Conservation (phyloP, 2,797 vertebrate genomes). For the Tragelaphus oryx region DNA sequence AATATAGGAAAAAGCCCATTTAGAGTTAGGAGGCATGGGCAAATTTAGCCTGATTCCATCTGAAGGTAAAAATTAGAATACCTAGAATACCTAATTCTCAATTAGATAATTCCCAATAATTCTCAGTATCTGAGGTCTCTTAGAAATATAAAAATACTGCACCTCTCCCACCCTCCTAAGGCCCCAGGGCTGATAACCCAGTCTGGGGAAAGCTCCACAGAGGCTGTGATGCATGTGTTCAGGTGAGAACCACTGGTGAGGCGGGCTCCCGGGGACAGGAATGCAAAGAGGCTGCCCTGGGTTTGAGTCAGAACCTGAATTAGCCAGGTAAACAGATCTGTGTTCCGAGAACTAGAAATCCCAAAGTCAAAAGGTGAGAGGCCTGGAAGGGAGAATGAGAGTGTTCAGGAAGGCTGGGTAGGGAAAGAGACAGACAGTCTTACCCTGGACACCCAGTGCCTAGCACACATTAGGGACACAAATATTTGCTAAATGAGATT, state of each 20-base stretch:
- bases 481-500: background rate
- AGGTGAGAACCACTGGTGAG: background rate
- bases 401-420: background rate
- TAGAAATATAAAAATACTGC: background rate
- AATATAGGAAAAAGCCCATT: background rate
- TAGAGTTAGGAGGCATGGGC: background rate
- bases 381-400: background rate
- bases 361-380: background rate
- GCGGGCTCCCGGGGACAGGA: background rate
- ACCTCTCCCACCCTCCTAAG: background rate
- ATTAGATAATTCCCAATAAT: background rate
- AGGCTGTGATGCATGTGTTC: background rate
- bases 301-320: background rate
- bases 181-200: background rate
- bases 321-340: background rate
- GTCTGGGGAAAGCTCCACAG: background rate
- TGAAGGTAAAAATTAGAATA: background rate
- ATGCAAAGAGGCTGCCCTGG: background rate
- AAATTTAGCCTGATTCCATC: background rate
- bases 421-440: background rate
- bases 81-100: background rate
- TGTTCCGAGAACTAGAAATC: background rate
- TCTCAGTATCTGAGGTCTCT: background rate
- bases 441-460: background rate
- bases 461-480: background rate